Evolutionary conservation across 2,797 vertebrate genomes (phyloP).

Genomic region (Odontamblyopus lacepedii): DNA sequence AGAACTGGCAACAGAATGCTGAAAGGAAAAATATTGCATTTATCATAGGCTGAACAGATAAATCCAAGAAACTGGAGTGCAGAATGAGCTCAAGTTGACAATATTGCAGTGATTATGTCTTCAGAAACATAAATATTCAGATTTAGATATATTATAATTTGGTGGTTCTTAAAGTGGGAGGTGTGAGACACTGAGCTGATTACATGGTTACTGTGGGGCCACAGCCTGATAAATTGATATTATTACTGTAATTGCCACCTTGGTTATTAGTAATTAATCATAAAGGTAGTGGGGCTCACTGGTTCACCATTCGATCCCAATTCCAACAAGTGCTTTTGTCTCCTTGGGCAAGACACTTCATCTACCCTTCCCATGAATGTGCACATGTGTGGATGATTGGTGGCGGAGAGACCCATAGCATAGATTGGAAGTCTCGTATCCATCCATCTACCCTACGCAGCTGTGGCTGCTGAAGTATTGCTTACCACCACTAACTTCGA

Average conservation of each 20-base stretch:
- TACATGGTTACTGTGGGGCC: no score
- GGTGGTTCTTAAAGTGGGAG: no score
- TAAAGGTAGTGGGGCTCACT: not conserved
- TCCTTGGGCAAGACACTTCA: not conserved
- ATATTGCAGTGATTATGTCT: not conserved
- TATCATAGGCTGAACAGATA: conserved; percentile 14
- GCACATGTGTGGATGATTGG: not conserved
- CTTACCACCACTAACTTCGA: not conserved
- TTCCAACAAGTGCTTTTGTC: not conserved
- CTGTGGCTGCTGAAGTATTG: not conserved
- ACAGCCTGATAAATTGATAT: no score
- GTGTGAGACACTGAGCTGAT: no score
- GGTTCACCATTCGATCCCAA: not conserved
- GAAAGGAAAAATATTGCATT: conserved; percentile 53
- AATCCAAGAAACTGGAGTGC: not conserved
- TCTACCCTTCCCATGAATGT: not conserved
- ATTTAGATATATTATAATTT: not conserved
- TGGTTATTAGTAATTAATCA: not conserved
- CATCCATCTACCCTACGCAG: no score
- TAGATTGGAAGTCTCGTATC: no score
- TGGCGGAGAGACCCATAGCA: no score
- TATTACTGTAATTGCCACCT: not conserved
- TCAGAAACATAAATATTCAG: not conserved
- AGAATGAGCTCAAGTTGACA: not conserved
- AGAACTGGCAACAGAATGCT: conserved; percentile 49